phyloP scores from a whole-genome alignment of 2,113 vertebrate species.

The Pseudopodoces humilis region DNA sequence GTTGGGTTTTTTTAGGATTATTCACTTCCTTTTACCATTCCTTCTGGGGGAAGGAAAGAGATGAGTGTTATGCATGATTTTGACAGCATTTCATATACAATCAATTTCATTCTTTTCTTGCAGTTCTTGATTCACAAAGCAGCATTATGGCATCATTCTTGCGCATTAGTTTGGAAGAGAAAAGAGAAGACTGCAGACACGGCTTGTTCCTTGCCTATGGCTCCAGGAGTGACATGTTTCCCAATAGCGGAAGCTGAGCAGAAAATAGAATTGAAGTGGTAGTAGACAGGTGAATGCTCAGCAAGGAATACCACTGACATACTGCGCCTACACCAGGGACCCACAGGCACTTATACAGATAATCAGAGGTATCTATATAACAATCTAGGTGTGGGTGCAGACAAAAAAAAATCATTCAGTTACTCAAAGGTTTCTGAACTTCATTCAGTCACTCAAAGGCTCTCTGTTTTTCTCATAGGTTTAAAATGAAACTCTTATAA shows the following conservation, averaged over 20 bases:
- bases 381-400: neutral
- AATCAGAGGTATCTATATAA: neutral
- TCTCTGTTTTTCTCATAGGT: neutral
- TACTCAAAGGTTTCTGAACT: neutral
- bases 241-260: neutral
- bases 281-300: neutral
- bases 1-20: neutral
- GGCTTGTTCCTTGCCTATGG: conserved; percentile 20
- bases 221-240: conserved; percentile 4
- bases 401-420: neutral
- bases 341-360: neutral
- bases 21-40: neutral
- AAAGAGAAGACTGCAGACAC: neutral
- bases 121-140: conserved; percentile 40
- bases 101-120: conserved; percentile 45
- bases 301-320: neutral
- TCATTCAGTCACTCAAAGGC: too few species aligned
- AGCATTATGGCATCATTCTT: conserved; percentile 51
- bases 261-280: conserved; percentile 39
- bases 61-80: neutral
- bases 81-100: conserved; percentile 56
- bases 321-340: neutral
- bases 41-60: neutral
- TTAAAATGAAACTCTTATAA: neutral
- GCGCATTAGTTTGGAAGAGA: conserved; percentile 34